A percentile compares a stretch with the other conserved stretches of the same genome.
phyloP scores from a whole-genome alignment of 2,797 vertebrate species.

The Sciaenops ocellatus region DNA sequence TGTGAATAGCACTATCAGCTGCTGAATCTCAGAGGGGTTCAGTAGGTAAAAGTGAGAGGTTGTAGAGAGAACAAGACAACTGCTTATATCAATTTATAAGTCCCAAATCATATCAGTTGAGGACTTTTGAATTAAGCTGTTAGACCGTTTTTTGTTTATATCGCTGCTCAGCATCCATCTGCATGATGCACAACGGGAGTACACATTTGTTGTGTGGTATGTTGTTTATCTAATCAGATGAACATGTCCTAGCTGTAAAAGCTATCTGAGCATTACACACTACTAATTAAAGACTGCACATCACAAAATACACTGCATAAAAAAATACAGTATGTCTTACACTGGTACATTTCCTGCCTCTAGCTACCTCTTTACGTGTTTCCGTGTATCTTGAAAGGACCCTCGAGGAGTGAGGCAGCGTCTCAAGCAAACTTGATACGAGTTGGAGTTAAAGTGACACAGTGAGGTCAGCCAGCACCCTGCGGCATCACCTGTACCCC shows the following conservation, averaged over 20 bases:
- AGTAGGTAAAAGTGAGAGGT: slow-evolving; percentile 30
- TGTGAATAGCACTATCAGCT: slow-evolving; percentile 17
- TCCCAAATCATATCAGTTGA: slow-evolving; percentile 19
- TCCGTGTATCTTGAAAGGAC: slow-evolving; percentile 52
- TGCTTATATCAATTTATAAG: slow-evolving; percentile 7
- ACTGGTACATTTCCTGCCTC: slow-evolving; percentile 21
- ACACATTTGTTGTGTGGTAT: background rate
- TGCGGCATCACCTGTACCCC: slow-evolving; percentile 74
- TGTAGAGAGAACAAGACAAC: slow-evolving; percentile 12
- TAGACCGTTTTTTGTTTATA: slow-evolving; percentile 4
- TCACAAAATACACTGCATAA: background rate
- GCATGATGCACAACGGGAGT: background rate
- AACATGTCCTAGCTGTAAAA: background rate
- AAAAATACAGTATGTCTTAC: background rate
- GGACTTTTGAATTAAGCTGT: slow-evolving; percentile 25
- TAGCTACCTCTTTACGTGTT: background rate
- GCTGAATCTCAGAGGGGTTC: slow-evolving; percentile 14
- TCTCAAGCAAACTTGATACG: slow-evolving; percentile 68
- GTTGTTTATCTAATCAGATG: background rate
- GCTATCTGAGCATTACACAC: background rate
- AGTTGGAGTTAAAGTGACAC: slow-evolving; percentile 75
- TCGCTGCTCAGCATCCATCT: slow-evolving; percentile 14
- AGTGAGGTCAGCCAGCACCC: slow-evolving; percentile 74
- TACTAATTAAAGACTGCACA: background rate
- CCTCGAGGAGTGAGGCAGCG: slow-evolving; percentile 51